Evolutionary conservation across 2,888 invertebrate species (phyloP), one percentile per base, ranked within the genome.

Genomic region (Mythimna pallens): DNA sequence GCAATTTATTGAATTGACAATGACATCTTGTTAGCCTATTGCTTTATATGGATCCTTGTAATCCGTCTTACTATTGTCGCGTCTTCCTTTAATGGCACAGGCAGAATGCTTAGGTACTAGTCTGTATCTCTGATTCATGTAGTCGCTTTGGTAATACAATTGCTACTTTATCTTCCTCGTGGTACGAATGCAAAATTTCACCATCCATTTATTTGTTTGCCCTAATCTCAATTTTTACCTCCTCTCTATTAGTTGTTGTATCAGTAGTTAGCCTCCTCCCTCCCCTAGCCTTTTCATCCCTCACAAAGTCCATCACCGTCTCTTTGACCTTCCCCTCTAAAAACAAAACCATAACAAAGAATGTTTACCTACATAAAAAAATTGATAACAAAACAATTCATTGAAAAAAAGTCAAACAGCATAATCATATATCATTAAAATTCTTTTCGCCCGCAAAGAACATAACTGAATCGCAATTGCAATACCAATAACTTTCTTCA

Each of bases 401-500:
- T 10, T 22, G 34, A n/a, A n/a, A 47, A 70, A 77, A 36, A 30
- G 10, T 25, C 47, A 22, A 65, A 57, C 47, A 80, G 20, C 40
- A 65, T 75, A 22, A 59, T 30, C 40, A 52, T 47, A 52, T n/a
- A n/a, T 71, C 77, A 68, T 84, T 81, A 77, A 59, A 17, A 72
- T 66, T 78, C 22, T 72, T 82, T 77, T 70, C 72, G 57, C 61
- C 50, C 43, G 47, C 52, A 20, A 34, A 40, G 55, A 55, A 65
- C 55, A 68, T 81, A 61, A 34, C 65, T 81, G 54, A 64, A 67
- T 71, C 17, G 47, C 63, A 67, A 79, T 69, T 43, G 50, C 30
- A 50, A 78, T 70, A 14, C 63, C 70, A 74, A 82, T 79, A 82
- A 83, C 86, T 85, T 85, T 82, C 83, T 64, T 82, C 54, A 58